Evolutionary conservation across 1,140 invertebrate genomes (phyloP).

Genomic region (Apis cerana): DNA sequence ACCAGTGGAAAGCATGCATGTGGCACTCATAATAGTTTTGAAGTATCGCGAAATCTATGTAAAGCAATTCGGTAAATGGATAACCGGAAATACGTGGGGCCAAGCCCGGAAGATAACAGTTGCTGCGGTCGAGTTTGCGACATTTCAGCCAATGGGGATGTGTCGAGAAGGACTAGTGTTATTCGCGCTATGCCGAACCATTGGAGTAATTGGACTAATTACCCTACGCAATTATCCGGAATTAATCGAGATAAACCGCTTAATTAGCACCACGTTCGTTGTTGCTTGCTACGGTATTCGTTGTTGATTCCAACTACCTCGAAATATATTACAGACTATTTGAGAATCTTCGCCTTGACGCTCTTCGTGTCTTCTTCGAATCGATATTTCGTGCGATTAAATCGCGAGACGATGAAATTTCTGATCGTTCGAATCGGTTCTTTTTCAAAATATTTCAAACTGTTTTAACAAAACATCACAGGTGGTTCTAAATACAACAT

Average conservation of each 20-base stretch:
- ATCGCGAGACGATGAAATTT: neutral
- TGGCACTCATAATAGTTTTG: too few relatives aligned
- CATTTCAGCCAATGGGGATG: conserved; percentile 31
- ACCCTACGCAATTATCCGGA: conserved; percentile 64
- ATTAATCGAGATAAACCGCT: conserved; percentile 71
- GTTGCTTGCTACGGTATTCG: conserved; percentile 44
- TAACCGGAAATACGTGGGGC: neutral
- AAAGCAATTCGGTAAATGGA: conserved; percentile 6
- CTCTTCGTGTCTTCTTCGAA: neutral
- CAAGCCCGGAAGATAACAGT: conserved; percentile 14
- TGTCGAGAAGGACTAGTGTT: conserved; percentile 30
- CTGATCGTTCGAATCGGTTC: too few relatives aligned
- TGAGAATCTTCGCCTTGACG: conserved; percentile 16
- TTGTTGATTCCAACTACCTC: conserved; percentile 33
- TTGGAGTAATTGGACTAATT: conserved; percentile 66
- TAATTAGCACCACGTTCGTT: conserved; percentile 61
- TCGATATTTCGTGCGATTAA: neutral
- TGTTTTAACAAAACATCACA: too few relatives aligned
- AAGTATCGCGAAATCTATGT: neutral
- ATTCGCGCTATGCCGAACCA: conserved; percentile 32
- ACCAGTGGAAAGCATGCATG: too few relatives aligned
- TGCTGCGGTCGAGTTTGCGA: conserved; percentile 35
- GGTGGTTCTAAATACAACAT: too few relatives aligned
- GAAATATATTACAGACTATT: neutral
- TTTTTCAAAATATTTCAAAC: too few relatives aligned